Conservation (phyloP, 1,140 invertebrate species). For the Pogonomyrmex barbatus region DNA sequence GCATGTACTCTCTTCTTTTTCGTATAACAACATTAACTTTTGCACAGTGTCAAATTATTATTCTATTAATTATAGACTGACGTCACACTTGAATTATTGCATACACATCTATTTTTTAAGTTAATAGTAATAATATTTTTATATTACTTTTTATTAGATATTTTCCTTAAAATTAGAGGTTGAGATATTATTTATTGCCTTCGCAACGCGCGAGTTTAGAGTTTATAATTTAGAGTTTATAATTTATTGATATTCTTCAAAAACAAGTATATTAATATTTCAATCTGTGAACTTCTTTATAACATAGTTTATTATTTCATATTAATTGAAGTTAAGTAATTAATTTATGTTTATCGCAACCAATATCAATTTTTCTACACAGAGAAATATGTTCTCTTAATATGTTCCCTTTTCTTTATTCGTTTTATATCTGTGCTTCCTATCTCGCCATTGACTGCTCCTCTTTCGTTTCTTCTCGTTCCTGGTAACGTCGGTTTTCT, state of each 20-base stretch:
- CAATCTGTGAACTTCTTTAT: not conserved
- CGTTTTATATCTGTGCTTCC: conserved; percentile 31
- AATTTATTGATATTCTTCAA: conserved; percentile 3
- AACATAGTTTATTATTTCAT: not conserved
- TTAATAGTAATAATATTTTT: not conserved
- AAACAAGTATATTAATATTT: conserved; percentile 9
- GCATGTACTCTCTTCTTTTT: conserved; percentile 4
- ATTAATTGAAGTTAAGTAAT: conserved; percentile 17
- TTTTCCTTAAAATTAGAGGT: not conserved
- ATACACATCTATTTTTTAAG: not conserved
- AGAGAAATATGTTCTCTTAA: not conserved
- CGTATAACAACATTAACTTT: conserved; percentile 45
- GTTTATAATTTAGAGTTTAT: conserved; percentile 6
- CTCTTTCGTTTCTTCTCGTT: conserved; percentile 68
- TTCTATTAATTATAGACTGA: conserved; percentile 8
- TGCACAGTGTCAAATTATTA: conserved; percentile 21
- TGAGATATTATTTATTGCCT: conserved; percentile 3
- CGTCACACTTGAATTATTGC: not conserved
- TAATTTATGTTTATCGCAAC: conserved; percentile 39
- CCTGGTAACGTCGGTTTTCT: conserved; percentile 69
- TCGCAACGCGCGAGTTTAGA: not conserved
- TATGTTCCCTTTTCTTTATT: conserved; percentile 21
- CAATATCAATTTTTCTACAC: not conserved
- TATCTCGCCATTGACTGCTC: conserved; percentile 50
- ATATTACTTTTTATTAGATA: not conserved